Percentiles rank a stretch among this genome's conserved stretches.
Conservation (phyloP, 37 sponge, comb jelly and placozoan genomes). For the Cladorhizidae sp. region DNA sequence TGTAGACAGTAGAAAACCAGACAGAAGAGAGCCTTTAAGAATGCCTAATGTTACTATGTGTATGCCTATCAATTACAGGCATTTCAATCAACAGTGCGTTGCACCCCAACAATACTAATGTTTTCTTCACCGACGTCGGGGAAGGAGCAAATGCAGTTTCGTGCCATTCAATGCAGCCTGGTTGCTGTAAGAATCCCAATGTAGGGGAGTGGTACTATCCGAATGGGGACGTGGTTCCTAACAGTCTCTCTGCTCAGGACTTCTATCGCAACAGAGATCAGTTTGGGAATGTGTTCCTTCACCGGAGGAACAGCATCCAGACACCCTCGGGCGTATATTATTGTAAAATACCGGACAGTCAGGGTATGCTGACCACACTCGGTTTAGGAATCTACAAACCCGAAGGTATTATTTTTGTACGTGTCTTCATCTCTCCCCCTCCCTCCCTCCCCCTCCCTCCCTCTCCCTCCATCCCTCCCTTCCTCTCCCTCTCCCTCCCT, state of each 20-base stretch:
- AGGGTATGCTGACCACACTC: background rate
- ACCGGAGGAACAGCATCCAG: background rate
- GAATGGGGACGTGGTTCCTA: background rate
- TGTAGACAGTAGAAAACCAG: no score
- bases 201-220: slow-evolving; percentile 8
- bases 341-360: background rate
- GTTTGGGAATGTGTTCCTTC: background rate
- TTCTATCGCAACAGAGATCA: slow-evolving; percentile 2
- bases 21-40: no score
- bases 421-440: no score
- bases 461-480: no score
- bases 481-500: no score
- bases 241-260: background rate
- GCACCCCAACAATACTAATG: background rate
- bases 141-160: background rate
- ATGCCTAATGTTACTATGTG: no score
- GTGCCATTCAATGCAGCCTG: background rate
- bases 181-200: background rate
- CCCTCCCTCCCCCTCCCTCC: no score
- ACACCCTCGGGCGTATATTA: background rate
- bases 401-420: background rate
- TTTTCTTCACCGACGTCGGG: background rate
- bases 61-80: no score
- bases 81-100: background rate
- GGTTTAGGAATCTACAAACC: background rate